Percentiles rank a stretch among this genome's conserved stretches.
Conservation (phyloP, 2,113 vertebrate species). For the Caretta caretta region DNA sequence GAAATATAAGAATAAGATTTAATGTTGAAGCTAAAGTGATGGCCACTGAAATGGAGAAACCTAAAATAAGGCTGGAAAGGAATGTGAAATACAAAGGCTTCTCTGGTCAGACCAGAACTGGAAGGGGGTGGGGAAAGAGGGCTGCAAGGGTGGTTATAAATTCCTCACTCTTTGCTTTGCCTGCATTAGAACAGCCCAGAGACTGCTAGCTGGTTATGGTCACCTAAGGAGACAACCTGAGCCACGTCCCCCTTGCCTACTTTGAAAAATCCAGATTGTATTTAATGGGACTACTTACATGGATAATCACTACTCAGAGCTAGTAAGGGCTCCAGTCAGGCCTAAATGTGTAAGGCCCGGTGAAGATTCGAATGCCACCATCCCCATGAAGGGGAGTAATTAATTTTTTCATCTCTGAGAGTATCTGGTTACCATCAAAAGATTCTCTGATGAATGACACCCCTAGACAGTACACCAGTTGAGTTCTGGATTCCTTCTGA, state of each 20-base stretch:
- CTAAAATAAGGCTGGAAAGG: not conserved
- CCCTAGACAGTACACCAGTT: not conserved
- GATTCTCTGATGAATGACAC: not conserved
- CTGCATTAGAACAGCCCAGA: not conserved
- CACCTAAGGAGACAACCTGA: not conserved
- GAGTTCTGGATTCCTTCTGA: accelerated
- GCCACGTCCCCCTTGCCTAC: not conserved
- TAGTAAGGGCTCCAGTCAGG: not conserved
- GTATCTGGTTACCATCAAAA: not conserved
- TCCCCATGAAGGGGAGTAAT: not conserved
- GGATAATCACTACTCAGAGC: not conserved
- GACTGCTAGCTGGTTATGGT: not conserved
- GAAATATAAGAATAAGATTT: not conserved
- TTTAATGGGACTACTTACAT: not conserved
- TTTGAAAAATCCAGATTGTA: accelerated
- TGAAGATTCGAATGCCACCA: not conserved
- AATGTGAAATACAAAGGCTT: not conserved
- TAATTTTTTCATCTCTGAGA: not conserved
- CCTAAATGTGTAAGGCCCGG: not conserved
- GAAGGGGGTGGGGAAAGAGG: not conserved
- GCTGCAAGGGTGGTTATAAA: not conserved
- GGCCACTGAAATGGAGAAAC: not conserved
- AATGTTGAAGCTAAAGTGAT: not conserved
- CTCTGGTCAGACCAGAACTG: not conserved
- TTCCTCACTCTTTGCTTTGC: not conserved